Percentiles rank a stretch among this genome's conserved stretches.
Evolutionary conservation across 1,140 invertebrate species (phyloP).

Genomic region (Phymorhynchus buccinoides): DNA sequence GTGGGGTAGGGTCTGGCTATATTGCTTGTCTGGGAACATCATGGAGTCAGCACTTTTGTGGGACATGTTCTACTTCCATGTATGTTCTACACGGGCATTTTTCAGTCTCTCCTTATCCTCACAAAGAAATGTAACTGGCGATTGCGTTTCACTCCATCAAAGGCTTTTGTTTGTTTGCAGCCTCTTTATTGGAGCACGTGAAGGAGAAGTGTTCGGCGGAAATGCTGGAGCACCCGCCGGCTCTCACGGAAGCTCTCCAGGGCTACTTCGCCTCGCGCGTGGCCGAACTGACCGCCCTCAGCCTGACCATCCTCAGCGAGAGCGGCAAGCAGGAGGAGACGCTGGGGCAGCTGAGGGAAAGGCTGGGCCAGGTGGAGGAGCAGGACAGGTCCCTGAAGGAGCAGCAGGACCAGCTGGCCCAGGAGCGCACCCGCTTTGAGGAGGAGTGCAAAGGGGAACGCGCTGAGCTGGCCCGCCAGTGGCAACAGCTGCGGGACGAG

Average conservation of each 20-base stretch:
- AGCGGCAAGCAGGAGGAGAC: constrained; percentile 22
- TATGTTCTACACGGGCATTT: too few relatives aligned
- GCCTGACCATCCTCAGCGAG: background rate
- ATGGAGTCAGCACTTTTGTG: too few relatives aligned
- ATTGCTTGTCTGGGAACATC: too few relatives aligned
- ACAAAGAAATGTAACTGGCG: too few relatives aligned
- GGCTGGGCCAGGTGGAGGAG: constrained; percentile 10
- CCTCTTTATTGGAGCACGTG: background rate
- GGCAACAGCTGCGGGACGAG: constrained; percentile 61
- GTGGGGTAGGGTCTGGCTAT: too few relatives aligned
- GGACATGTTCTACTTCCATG: too few relatives aligned
- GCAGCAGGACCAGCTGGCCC: constrained; percentile 49
- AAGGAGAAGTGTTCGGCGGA: constrained; percentile 9
- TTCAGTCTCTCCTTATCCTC: too few relatives aligned
- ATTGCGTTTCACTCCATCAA: too few relatives aligned
- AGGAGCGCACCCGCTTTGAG: constrained; percentile 44
- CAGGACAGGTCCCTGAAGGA: constrained; percentile 9
- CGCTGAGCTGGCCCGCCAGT: constrained; percentile 56
- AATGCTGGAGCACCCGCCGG: background rate
- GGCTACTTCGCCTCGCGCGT: background rate
- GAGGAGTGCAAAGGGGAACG: constrained; percentile 53
- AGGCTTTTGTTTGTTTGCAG: constrained; percentile 4
- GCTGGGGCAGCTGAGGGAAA: constrained; percentile 42
- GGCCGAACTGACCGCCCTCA: background rate
- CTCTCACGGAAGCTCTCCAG: background rate